phyloP scores from a whole-genome alignment of 2,797 vertebrate species.

The Lacerta bilineata region DNA sequence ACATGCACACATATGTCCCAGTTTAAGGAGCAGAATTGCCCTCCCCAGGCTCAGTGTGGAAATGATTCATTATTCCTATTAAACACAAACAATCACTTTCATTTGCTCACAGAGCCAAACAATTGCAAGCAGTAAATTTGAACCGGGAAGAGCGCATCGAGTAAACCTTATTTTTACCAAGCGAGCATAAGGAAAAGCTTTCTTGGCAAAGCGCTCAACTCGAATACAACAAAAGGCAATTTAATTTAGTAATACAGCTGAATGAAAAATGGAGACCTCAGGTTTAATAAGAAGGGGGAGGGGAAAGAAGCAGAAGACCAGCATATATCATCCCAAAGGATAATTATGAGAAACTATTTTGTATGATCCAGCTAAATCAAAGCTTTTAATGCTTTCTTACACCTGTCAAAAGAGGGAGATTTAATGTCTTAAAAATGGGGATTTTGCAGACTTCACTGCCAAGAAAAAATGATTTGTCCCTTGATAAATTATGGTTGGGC shows the following conservation, averaged over 20 bases:
- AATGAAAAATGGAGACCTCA: constrained; percentile 85
- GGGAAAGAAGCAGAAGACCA: constrained; percentile 73
- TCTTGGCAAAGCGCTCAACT: constrained; percentile 82
- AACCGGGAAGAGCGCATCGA: constrained; percentile 71
- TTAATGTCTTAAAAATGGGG: constrained; percentile 86
- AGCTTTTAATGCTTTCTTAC: constrained; percentile 88
- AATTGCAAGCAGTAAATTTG: constrained; percentile 80
- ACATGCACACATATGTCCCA: not conserved
- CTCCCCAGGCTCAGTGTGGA: constrained; percentile 67
- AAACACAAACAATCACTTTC: constrained; percentile 81
- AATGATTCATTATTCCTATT: constrained; percentile 85
- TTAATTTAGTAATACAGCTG: constrained; percentile 86
- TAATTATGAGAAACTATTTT: constrained; percentile 90
- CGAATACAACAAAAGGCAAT: constrained; percentile 86
- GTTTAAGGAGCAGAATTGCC: constrained; percentile 50
- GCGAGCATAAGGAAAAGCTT: constrained; percentile 73
- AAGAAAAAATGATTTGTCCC: constrained; percentile 87
- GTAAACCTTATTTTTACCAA: constrained; percentile 81
- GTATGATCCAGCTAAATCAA: constrained; percentile 87
- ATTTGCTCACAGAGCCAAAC: constrained; percentile 79
- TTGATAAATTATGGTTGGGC: constrained; percentile 86
- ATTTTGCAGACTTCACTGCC: constrained; percentile 87
- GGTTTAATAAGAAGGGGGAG: constrained; percentile 83
- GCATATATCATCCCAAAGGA: constrained; percentile 86
- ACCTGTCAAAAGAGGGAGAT: constrained; percentile 85